Base-by-base conservation (phyloP, 2,113 vertebrate genomes). In the Anarhynchus alexandrinus region DNA sequence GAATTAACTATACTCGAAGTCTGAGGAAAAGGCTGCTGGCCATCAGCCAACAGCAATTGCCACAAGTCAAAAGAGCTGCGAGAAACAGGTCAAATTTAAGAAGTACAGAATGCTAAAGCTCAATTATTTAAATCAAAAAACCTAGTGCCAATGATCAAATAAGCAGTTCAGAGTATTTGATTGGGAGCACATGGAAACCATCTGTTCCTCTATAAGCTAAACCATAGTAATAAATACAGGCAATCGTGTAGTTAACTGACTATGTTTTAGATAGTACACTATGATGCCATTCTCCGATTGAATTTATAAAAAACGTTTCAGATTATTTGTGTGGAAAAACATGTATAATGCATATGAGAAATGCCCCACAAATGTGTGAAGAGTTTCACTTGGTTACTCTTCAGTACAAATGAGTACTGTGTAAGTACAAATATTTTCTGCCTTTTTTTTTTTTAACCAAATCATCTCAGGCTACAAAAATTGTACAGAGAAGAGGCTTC, bases 121-220 rank as follows among this genome's bases (percentile, higher is more conserved):
- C 81, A 88, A 82, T 97, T 97, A 96, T 97, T 97, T 96, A 97
- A 97, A 97, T 96, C 38, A 96, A 97, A 97, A 96, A 97, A 61
- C 43, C 40, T 90, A 87, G 65, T 87, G 77, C 84, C 86, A 86
- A 96, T 95, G 96, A 98, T 98, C 97, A 98, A 97, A 97, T 96
- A 97, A 93, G 86, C 79, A 84, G 87, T 92, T 97, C 93, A 97
- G 92, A 96, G 85, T 81, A 97, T 97, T 97, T 98, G 96, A 97
- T 97, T 88, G 79, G 81, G 85, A 98, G 92, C 93, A 92, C 82
- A 97, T 93, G 88, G 90, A 94, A 97, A 94, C 92, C 96, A 98
- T 98, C 96, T 98, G 96, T 93, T 98, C 91, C 42, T 94, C 93
- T 96, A 71, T 82, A 96, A 93, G 93, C 64, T 94, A 94, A 96